A percentile compares a stretch with the other conserved stretches of the same genome.
Conservation (phyloP, 2,113 vertebrate species). For the Tympanuchus pallidicinctus region DNA sequence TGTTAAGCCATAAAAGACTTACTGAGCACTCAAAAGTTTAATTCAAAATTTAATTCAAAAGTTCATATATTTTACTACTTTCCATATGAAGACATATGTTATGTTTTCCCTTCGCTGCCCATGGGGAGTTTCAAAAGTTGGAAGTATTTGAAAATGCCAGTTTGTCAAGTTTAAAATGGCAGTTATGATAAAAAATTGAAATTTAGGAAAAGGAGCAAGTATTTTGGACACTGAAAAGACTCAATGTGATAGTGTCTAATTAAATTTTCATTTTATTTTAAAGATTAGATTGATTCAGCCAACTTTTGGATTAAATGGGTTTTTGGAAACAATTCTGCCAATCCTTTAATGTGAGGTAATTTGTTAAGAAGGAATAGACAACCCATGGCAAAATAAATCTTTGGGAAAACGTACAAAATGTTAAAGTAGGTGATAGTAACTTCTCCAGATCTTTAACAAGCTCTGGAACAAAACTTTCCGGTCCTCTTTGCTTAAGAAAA, state of each 20-base stretch:
- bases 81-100: neutral
- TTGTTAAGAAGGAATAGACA: neutral
- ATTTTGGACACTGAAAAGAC: neutral
- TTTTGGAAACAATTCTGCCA: constrained; percentile 17
- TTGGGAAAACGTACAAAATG: neutral
- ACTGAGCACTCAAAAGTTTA: neutral
- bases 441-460: neutral
- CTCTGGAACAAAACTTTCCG: neutral
- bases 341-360: neutral
- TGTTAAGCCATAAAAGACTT: neutral
- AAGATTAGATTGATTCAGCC: neutral
- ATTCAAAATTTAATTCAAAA: neutral
- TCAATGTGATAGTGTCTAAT: neutral
- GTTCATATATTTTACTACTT: neutral
- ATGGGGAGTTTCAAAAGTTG: neutral
- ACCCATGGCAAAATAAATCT: neutral
- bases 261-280: constrained; percentile 4
- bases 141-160: neutral
- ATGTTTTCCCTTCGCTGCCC: neutral
- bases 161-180: neutral
- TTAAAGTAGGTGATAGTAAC: neutral
- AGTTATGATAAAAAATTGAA: neutral
- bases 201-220: constrained; percentile 3
- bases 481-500: neutral
- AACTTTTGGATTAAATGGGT: neutral